phyloP scores from a whole-genome alignment of 2,888 invertebrate species.

The Eulithis testata region DNA sequence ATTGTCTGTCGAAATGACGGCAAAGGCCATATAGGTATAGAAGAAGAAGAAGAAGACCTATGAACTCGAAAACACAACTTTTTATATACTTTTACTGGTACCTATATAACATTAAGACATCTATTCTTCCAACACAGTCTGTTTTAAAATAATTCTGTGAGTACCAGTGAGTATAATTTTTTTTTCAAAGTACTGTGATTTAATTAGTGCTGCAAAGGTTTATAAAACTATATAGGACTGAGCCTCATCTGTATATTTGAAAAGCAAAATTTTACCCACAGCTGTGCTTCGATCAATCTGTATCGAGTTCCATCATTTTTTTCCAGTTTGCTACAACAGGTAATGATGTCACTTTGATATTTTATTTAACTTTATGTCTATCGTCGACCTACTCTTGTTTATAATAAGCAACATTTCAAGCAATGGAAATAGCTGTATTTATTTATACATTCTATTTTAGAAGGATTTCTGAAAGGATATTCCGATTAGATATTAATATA shows the following conservation, averaged over 20 bases:
- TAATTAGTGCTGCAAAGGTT: too few species aligned
- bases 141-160: too few species aligned
- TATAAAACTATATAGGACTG: too few species aligned
- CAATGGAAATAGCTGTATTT: conserved; percentile 10
- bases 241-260: neutral
- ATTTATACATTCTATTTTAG: conserved; percentile 28
- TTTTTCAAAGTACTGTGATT: too few species aligned
- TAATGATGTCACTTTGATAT: conserved; percentile 51
- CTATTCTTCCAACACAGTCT: too few species aligned
- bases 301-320: conserved; percentile 47
- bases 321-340: conserved; percentile 49
- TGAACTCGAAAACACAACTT: neutral
- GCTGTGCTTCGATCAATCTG: conserved; percentile 15
- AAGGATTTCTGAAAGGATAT: conserved; percentile 30
- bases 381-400: conserved; percentile 9
- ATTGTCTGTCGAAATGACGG: too few species aligned
- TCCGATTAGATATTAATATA: conserved; percentile 19
- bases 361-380: conserved; percentile 35
- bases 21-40: too few species aligned
- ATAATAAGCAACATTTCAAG: conserved; percentile 1
- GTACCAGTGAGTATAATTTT: too few species aligned
- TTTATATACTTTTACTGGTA: too few species aligned
- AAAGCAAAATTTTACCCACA: conserved; percentile 4
- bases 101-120: too few species aligned
- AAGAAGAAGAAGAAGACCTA: too few species aligned